These are phyloP conservation scores for Volucella bombylans DNA, from an alignment of 2,888 invertebrate genomes.

Conservation along the genomic window DNA sequence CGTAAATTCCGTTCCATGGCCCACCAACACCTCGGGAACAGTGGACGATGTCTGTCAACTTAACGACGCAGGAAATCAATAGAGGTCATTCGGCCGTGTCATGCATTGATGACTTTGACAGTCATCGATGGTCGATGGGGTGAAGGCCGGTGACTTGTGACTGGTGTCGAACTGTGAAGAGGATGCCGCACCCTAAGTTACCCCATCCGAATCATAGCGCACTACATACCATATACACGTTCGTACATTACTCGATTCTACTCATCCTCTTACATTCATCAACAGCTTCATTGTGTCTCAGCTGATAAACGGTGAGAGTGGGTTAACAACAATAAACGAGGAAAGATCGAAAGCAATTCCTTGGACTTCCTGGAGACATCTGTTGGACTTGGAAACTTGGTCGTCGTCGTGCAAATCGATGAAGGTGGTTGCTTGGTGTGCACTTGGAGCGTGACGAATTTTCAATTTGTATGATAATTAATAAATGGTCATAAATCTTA, in stretches of 20 bases:
- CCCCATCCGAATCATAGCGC: slow-evolving; percentile 59
- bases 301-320: slow-evolving; percentile 23
- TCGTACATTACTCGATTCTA: neutral
- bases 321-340: neutral
- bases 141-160: slow-evolving; percentile 38
- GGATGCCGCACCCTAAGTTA: slow-evolving; percentile 70
- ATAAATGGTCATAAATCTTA: slow-evolving; percentile 74
- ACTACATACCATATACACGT: slow-evolving; percentile 14
- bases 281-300: slow-evolving; percentile 17
- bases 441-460: slow-evolving; percentile 75
- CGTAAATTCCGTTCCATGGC: slow-evolving; percentile 59
- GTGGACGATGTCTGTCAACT: slow-evolving; percentile 55
- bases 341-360: slow-evolving; percentile 37
- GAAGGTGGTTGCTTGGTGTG: slow-evolving; percentile 33
- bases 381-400: slow-evolving; percentile 43
- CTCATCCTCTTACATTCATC: slow-evolving; percentile 8
- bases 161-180: slow-evolving; percentile 71
- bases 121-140: slow-evolving; percentile 11
- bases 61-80: slow-evolving; percentile 70
- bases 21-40: slow-evolving; percentile 67
- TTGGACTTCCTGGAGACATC: slow-evolving; percentile 64
- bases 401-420: slow-evolving; percentile 56
- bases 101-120: slow-evolving; percentile 59
- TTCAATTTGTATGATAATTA: slow-evolving; percentile 77
- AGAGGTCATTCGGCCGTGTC: slow-evolving; percentile 70